phyloP scores from a whole-genome alignment of 2,888 invertebrate genomes.

The Dendrolimus pini region DNA sequence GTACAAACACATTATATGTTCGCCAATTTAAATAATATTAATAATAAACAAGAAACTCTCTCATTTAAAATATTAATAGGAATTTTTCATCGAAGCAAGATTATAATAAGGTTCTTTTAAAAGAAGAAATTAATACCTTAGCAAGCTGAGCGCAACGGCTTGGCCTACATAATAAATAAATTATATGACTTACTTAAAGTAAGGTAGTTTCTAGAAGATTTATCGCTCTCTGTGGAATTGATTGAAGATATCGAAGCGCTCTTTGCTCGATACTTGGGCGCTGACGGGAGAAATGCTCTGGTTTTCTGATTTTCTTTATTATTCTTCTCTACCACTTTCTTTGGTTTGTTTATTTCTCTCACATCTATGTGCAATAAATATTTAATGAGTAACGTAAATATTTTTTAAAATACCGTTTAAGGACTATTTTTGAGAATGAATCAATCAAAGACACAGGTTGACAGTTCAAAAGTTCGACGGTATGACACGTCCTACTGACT shows the following conservation, averaged over 20 bases:
- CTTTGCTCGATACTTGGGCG: slow-evolving; percentile 51
- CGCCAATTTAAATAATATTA: neutral
- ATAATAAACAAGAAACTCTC: slow-evolving; percentile 3
- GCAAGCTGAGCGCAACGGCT: too few relatives aligned
- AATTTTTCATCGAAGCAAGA: too few relatives aligned
- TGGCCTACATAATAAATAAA: neutral
- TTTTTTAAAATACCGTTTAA: neutral
- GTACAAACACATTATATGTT: neutral
- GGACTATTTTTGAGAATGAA: neutral
- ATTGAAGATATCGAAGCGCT: slow-evolving; percentile 50
- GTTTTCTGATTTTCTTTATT: slow-evolving; percentile 20
- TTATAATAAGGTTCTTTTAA: too few relatives aligned
- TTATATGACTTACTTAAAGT: slow-evolving; percentile 12
- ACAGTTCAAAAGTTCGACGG: too few relatives aligned
- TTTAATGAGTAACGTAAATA: neutral
- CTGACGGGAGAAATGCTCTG: slow-evolving; percentile 29
- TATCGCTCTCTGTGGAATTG: slow-evolving; percentile 48
- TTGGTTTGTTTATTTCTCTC: slow-evolving; percentile 26
- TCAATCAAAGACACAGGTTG: too few relatives aligned
- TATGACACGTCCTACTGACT: too few relatives aligned
- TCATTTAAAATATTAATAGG: neutral
- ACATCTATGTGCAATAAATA: slow-evolving; percentile 35
- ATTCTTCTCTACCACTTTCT: slow-evolving; percentile 11
- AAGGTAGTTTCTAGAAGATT: slow-evolving; percentile 24
- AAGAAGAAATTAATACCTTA: too few relatives aligned